phyloP scores from a whole-genome alignment of 2,888 invertebrate species.

The Falcaria lacertinaria region DNA sequence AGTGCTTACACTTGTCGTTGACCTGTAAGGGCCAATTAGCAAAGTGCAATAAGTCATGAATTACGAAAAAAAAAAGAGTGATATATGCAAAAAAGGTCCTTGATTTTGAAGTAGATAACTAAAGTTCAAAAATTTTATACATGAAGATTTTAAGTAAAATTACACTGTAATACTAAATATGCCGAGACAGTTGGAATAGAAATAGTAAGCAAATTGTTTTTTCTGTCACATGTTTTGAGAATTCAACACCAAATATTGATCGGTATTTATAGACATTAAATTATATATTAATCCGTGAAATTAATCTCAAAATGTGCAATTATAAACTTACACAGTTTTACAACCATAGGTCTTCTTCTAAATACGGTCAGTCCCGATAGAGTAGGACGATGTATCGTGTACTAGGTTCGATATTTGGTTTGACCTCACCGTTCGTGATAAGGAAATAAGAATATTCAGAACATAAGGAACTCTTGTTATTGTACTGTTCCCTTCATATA shows the following conservation, averaged over 20 bases:
- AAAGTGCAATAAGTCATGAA: constrained; percentile 9
- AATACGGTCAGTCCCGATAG: constrained; percentile 46
- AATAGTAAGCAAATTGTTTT: too few relatives aligned
- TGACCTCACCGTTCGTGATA: constrained; percentile 42
- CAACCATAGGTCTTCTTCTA: constrained; percentile 19
- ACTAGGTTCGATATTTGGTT: constrained; percentile 46
- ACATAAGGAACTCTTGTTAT: neutral
- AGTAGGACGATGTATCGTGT: constrained; percentile 39
- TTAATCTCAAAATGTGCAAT: neutral
- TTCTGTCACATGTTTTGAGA: too few relatives aligned
- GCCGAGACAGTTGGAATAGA: too few relatives aligned
- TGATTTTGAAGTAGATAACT: too few relatives aligned
- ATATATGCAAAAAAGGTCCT: too few relatives aligned
- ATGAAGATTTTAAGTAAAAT: too few relatives aligned
- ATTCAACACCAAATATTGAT: too few relatives aligned
- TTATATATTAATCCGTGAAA: neutral
- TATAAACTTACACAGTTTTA: neutral
- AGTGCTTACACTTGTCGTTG: constrained; percentile 65
- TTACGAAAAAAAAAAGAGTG: too few relatives aligned
- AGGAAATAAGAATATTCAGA: constrained; percentile 24
- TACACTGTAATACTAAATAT: too few relatives aligned
- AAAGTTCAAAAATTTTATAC: too few relatives aligned
- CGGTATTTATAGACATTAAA: too few relatives aligned
- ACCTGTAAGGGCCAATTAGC: constrained; percentile 46
- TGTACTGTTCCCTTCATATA: too few relatives aligned